Base-by-base conservation (phyloP, 2,113 vertebrate species). In the Reinhardtius hippoglossoides region DNA sequence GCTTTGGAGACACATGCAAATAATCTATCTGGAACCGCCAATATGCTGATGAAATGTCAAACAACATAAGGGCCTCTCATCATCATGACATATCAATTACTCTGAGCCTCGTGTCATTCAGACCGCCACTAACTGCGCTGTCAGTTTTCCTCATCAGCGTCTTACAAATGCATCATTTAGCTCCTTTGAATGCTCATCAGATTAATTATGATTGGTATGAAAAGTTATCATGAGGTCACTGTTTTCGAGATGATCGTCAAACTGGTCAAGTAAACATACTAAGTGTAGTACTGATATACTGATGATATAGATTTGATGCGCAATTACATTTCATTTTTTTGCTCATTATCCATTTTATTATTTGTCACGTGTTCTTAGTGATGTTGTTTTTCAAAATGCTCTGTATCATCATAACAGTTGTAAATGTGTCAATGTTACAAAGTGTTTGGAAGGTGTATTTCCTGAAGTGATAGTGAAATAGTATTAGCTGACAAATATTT, bases 81-180 rank as follows among this genome's bases (percentile, higher is more conserved):
- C 80, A 83, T 74, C 67, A 24, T 92, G 83, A 88, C 83, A 91
- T 83, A 73, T 88, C 75, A 87, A 87, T 90, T 89, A 87, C 82
- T 54, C 35, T 50, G 66, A 81, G 68, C 56, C 76, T 79, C 69
- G 72, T 87, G 72, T 61, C 93, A 93, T 90, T 94, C 91, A 92
- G 92, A 91, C 93, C 90, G 92, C 93, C 89, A 91, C 94, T 94
- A 94, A 96, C 94, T 93, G 94, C 94, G 92, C 95, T 71, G 94
- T 94, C 92, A 94, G 63, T 89, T 88, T 62, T 64, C 55, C 67
- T 65, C 77, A 81, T 83, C 70, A 64, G 59, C 74, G 67, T 20
- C 48, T 16, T 20, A 69, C 74, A 75, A 86, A 81, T 63, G 73
- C 71, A 76, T 87, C 83, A 60, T 81, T 86, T 82, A 87, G 71